phyloP scores from a whole-genome alignment of 2,113 vertebrate species.

The Mesoclemmys tuberculata region DNA sequence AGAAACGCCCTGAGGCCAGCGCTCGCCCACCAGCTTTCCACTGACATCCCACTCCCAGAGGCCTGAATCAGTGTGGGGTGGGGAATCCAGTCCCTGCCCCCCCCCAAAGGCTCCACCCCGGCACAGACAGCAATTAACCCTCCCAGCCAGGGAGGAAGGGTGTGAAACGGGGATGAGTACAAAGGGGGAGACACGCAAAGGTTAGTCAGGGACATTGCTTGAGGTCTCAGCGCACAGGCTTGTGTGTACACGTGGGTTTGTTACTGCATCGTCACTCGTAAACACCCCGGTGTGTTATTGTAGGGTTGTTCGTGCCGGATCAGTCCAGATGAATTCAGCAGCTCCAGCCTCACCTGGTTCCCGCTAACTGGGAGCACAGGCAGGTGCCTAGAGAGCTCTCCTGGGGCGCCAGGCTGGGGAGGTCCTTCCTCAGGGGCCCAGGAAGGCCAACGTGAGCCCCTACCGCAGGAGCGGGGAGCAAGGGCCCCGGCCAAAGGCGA shows the following conservation, averaged over 20 bases:
- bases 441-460: too few relatives aligned
- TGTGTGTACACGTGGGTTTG: background rate
- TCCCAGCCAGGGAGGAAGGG: background rate
- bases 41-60: background rate
- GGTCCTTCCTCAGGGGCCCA: background rate
- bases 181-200: background rate
- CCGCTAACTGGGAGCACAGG: background rate
- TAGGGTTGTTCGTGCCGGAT: background rate
- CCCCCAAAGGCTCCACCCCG: background rate
- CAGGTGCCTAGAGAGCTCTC: background rate
- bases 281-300: background rate
- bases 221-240: background rate
- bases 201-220: background rate
- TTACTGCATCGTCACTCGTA: background rate
- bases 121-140: background rate
- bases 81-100: background rate
- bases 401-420: background rate
- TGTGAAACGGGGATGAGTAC: background rate
- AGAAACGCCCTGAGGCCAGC: background rate
- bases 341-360: background rate
- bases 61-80: background rate
- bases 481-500: too few relatives aligned
- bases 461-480: background rate
- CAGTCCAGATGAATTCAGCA: background rate
- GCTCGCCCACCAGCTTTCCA: background rate